phyloP scores from a whole-genome alignment of 1,140 invertebrate species.

The Lordiphosa mommai region DNA sequence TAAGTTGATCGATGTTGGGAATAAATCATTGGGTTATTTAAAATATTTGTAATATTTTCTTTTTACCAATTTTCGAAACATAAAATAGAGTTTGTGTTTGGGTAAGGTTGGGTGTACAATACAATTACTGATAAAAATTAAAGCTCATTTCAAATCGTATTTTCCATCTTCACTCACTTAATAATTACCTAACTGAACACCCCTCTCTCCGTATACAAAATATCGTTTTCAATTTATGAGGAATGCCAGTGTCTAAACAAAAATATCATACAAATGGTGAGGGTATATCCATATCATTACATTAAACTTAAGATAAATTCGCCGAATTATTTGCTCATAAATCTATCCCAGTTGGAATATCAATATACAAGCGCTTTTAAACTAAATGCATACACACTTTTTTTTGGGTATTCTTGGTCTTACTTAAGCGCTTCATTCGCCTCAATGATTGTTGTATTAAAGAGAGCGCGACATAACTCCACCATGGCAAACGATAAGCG shows the following conservation, averaged over 20 bases:
- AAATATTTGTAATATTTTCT: no score
- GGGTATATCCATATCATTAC: background rate
- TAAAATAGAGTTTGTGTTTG: no score
- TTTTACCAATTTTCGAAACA: no score
- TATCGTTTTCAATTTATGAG: constrained; percentile 26
- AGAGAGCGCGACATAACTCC: constrained; percentile 67
- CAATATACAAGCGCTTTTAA: constrained; percentile 18
- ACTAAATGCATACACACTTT: constrained; percentile 38
- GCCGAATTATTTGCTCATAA: background rate
- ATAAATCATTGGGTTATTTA: no score
- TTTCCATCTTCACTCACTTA: no score
- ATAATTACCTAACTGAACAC: no score
- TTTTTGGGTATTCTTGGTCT: background rate
- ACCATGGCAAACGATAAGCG: constrained; percentile 60
- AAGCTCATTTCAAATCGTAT: no score
- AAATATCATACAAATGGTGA: constrained; percentile 52
- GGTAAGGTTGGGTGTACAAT: no score
- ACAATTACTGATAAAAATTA: no score
- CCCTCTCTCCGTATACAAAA: constrained; percentile 9
- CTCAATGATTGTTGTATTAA: constrained; percentile 74
- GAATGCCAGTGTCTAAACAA: constrained; percentile 40
- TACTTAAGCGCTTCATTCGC: constrained; percentile 54
- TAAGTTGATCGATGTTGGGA: no score
- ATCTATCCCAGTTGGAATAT: constrained; percentile 31
- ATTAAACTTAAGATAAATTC: no score